A percentile compares a stretch with the other conserved stretches of the same genome.
Conservation (phyloP, 2,888 invertebrate species). For the Drosophila longiperda region DNA sequence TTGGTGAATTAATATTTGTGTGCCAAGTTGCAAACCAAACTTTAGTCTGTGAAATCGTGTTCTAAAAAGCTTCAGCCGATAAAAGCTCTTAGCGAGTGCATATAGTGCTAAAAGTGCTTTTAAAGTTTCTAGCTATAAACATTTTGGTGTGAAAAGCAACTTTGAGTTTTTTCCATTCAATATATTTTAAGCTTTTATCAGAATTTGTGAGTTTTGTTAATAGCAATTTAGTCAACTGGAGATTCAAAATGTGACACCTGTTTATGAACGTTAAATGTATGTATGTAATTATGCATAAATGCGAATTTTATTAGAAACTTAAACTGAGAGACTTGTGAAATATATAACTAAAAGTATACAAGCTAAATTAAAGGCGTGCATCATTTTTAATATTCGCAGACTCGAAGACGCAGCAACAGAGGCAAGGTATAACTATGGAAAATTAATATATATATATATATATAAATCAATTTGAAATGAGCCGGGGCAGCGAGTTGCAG, state of each 20-base stretch:
- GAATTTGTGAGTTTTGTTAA: neutral
- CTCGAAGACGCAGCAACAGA: neutral
- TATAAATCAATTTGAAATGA: constrained; percentile 13
- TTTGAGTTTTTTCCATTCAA: neutral
- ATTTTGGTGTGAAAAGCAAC: neutral
- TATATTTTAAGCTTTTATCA: neutral
- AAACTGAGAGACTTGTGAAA: neutral
- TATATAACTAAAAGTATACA: neutral
- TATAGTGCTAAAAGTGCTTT: neutral
- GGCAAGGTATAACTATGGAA: neutral
- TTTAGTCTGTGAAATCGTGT: neutral
- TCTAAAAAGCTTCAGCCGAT: constrained; percentile 1
- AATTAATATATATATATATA: constrained; percentile 6
- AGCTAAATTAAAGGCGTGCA: neutral
- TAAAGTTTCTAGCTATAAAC: neutral
- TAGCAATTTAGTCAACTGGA: neutral
- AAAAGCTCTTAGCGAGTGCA: constrained; percentile 10
- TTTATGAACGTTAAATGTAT: neutral
- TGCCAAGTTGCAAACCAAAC: neutral
- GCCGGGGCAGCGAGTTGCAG: constrained; percentile 7
- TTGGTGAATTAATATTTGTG: neutral
- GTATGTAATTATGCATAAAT: no score
- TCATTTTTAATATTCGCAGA: neutral
- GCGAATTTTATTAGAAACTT: neutral
- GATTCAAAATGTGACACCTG: neutral